Evolutionary conservation across 2,888 invertebrate species (phyloP).

Genomic region (Spicauda simplicius): DNA sequence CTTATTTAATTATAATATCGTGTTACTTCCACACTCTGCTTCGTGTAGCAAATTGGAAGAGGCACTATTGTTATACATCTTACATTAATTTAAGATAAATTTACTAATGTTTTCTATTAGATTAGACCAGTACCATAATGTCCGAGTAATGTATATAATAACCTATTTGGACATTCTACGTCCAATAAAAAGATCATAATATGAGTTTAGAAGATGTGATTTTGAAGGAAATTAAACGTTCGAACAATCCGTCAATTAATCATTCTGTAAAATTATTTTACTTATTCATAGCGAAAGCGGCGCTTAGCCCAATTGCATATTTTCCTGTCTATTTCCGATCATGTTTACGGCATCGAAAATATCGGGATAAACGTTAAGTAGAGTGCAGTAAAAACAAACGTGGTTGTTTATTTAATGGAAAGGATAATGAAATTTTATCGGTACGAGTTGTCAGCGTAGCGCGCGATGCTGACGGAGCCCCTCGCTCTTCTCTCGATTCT

Average conservation of each 20-base stretch:
- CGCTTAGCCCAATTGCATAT: background rate
- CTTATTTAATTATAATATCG: constrained; percentile 33
- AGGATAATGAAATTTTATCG: constrained; percentile 29
- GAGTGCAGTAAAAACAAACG: constrained; percentile 24
- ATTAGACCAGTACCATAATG: no score
- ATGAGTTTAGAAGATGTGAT: no score
- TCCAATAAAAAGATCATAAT: no score
- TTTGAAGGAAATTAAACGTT: no score
- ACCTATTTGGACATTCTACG: no score
- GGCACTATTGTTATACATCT: background rate
- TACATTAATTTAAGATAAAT: background rate
- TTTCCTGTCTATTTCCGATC: background rate
- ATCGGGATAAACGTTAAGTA: constrained; percentile 20
- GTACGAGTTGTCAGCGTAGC: constrained; percentile 20
- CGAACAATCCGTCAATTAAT: no score
- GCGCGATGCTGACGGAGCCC: constrained; percentile 53
- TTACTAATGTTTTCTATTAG: no score
- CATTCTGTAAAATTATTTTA: no score
- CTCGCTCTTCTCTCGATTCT: constrained; percentile 69
- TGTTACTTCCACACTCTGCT: constrained; percentile 22
- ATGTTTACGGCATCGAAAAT: background rate
- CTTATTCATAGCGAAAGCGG: background rate
- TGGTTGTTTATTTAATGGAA: constrained; percentile 22
- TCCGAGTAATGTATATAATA: no score
- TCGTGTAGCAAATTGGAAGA: constrained; percentile 14